phyloP scores from a whole-genome alignment of 2,797 vertebrate species.

The Botia almorhae region DNA sequence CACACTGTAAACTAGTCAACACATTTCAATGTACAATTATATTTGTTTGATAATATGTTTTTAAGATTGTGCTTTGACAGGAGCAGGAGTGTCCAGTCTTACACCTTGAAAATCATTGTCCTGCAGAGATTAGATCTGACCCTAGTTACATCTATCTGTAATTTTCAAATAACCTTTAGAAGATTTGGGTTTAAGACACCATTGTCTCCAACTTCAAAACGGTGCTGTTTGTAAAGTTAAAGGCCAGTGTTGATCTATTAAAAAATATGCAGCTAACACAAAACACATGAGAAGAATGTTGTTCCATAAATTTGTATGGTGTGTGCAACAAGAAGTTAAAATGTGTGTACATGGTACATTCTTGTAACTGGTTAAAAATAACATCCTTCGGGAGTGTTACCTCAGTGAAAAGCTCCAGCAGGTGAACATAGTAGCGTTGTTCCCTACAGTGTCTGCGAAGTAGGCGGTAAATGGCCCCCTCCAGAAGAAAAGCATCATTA shows the following conservation, averaged over 20 bases:
- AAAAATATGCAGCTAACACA: background rate
- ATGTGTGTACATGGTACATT: background rate
- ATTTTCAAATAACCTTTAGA: background rate
- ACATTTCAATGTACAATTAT: background rate
- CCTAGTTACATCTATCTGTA: no score
- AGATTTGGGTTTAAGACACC: background rate
- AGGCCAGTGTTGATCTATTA: background rate
- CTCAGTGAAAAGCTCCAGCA: slow-evolving; percentile 93
- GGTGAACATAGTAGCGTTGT: slow-evolving; percentile 85
- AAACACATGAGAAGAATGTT: background rate
- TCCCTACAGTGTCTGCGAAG: slow-evolving; percentile 84
- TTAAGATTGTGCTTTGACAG: background rate
- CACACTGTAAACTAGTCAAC: background rate
- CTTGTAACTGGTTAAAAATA: background rate
- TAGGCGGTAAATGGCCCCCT: slow-evolving; percentile 84
- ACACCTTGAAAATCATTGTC: no score
- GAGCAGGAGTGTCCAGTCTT: no score
- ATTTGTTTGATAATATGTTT: background rate
- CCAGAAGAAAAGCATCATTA: slow-evolving; percentile 88
- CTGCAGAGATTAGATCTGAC: no score
- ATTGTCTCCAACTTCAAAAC: background rate
- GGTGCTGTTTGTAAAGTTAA: background rate
- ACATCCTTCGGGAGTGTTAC: slow-evolving; percentile 65
- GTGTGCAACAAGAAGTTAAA: background rate
- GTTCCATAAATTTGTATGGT: background rate